Conservation (phyloP, 2,888 invertebrate species). For the Xanthorhoe designata region DNA sequence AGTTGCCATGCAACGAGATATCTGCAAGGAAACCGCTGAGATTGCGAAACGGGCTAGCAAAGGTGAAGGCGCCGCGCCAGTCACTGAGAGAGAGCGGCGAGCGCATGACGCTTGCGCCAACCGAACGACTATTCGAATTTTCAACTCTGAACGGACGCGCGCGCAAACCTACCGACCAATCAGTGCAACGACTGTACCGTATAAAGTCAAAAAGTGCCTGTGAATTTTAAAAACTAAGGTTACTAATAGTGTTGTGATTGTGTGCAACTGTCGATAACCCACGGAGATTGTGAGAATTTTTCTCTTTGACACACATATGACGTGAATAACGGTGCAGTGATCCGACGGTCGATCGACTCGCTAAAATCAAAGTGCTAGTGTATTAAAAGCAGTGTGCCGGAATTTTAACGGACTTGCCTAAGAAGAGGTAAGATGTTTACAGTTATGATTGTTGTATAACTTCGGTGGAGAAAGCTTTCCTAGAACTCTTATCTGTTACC, state of each 20-base stretch:
- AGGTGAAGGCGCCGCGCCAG: conserved; percentile 77
- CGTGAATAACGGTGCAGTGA: conserved; percentile 81
- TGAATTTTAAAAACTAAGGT: conserved; percentile 54
- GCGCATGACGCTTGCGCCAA: conserved; percentile 66
- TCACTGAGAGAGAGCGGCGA: conserved; percentile 71
- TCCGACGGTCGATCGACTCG: conserved; percentile 79
- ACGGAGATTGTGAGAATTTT: conserved; percentile 69
- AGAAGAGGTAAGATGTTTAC: conserved; percentile 83
- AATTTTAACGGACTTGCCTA: conserved; percentile 84
- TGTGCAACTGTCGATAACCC: conserved; percentile 59
- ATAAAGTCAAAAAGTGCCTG: conserved; percentile 58
- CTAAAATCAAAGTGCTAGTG: conserved; percentile 83
- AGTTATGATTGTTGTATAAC: conserved; percentile 83
- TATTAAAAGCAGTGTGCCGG: conserved; percentile 76
- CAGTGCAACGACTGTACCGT: conserved; percentile 58
- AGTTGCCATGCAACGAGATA: conserved; percentile 83
- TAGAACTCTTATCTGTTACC: conserved; percentile 51
- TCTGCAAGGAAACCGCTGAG: conserved; percentile 76
- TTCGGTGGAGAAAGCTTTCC: conserved; percentile 67
- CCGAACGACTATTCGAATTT: conserved; percentile 39
- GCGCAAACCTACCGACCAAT: conserved; percentile 56
- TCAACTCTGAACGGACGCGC: conserved; percentile 50
- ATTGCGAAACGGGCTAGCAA: conserved; percentile 77
- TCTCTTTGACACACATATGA: conserved; percentile 82
- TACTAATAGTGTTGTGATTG: conserved; percentile 62